Evolutionary conservation across 2,113 vertebrate genomes (phyloP).

Genomic region (Daboia siamensis): DNA sequence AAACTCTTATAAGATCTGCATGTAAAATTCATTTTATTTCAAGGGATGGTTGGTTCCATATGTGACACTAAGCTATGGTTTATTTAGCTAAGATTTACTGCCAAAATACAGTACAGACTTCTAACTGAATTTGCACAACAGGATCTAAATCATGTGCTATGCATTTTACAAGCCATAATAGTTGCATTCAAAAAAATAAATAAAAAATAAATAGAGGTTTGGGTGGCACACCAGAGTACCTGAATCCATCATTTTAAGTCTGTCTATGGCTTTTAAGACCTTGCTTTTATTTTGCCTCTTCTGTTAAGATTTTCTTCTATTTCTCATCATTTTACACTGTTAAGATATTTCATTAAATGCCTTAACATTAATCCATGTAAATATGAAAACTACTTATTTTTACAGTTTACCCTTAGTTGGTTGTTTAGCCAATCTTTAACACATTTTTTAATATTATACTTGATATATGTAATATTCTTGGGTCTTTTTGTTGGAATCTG

Average conservation of each 20-base stretch:
- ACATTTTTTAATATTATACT: constrained; percentile 41
- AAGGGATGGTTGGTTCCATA: not conserved
- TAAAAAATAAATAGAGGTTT: not conserved
- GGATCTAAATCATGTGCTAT: not conserved
- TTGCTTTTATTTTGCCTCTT: not conserved
- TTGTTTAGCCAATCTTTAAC: constrained; percentile 45
- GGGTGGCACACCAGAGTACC: not conserved
- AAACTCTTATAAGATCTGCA: not conserved
- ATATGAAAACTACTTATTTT: constrained; percentile 42
- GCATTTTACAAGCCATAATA: not conserved
- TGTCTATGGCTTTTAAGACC: not conserved
- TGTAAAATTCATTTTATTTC: not conserved
- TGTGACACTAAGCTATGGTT: not conserved
- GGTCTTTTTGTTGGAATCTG: constrained; percentile 36
- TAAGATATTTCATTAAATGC: not conserved
- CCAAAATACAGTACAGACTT: not conserved
- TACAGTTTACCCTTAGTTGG: constrained; percentile 43
- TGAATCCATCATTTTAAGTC: not conserved
- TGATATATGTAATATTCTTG: constrained; percentile 32
- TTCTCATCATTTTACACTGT: not conserved
- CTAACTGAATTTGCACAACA: not conserved
- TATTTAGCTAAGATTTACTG: not conserved
- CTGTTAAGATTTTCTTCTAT: not conserved
- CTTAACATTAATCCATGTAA: not conserved
- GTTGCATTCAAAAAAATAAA: not conserved